Conservation (phyloP, 2,888 invertebrate genomes). For the Melikaiella ostensackeni region DNA sequence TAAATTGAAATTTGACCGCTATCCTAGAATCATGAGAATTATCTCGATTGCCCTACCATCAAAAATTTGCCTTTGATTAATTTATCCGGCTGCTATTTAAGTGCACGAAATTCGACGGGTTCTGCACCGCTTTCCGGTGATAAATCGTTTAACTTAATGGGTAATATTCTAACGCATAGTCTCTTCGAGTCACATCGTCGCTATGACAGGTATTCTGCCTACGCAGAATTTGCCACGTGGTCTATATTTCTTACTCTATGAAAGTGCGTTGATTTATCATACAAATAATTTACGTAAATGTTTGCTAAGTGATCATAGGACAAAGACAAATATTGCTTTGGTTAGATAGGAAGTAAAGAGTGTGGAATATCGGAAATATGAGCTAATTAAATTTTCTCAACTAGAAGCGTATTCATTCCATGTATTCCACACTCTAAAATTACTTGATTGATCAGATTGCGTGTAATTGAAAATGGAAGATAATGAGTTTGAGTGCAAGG, state of each 20-base stretch:
- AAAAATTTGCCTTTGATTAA: conserved; percentile 67
- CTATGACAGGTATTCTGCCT: conserved; percentile 11
- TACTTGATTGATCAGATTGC: conserved; percentile 50
- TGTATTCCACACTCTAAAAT: conserved; percentile 1
- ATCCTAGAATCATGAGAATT: conserved; percentile 42
- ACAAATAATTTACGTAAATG: neutral
- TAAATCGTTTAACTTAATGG: conserved; percentile 45
- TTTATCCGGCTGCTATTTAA: conserved; percentile 57
- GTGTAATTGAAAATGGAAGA: conserved; percentile 48
- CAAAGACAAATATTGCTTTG: neutral
- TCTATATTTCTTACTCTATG: conserved; percentile 45
- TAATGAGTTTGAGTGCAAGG: conserved; percentile 45
- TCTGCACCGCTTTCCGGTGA: conserved; percentile 26
- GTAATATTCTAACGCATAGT: conserved; percentile 17
- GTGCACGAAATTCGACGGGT: conserved; percentile 24
- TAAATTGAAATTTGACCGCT: conserved; percentile 39
- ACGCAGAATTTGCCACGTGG: conserved; percentile 21
- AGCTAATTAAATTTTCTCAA: neutral
- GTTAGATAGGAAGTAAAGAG: neutral
- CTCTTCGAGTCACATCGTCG: conserved; percentile 30
- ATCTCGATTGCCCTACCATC: conserved; percentile 62
- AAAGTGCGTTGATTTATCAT: conserved; percentile 33
- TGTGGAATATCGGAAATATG: neutral
- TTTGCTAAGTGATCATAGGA: neutral
- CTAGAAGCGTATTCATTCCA: conserved; percentile 36